phyloP scores from a whole-genome alignment of 2,888 invertebrate genomes.

The Petrolisthes manimaculis region DNA sequence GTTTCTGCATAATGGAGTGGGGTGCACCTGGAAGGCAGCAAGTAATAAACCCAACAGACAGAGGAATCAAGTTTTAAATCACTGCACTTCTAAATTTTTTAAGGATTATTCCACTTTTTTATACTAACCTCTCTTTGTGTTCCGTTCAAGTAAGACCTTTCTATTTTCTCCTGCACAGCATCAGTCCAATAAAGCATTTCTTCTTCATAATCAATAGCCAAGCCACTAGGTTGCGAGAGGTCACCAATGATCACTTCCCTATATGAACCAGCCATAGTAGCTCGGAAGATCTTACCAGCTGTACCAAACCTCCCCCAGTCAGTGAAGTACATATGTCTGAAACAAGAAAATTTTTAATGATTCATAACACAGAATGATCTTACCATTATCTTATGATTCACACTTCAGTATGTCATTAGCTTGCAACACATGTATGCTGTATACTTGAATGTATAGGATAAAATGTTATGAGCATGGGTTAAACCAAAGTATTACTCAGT shows the following conservation, averaged over 20 bases:
- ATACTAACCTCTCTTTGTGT: conserved; percentile 78
- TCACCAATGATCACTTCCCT: conserved; percentile 88
- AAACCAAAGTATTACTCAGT: no score
- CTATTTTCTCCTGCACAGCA: conserved; percentile 94
- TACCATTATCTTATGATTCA: no score
- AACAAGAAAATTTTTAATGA: neutral
- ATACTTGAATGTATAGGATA: no score
- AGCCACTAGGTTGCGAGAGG: conserved; percentile 92
- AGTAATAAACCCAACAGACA: no score
- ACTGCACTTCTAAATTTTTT: no score
- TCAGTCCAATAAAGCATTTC: conserved; percentile 90
- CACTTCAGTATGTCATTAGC: no score
- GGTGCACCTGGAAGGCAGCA: neutral
- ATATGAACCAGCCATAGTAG: conserved; percentile 96
- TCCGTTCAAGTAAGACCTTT: conserved; percentile 90
- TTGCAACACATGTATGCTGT: no score
- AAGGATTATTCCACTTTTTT: neutral
- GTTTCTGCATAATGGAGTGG: no score
- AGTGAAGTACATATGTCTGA: conserved; percentile 82
- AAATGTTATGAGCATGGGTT: no score
- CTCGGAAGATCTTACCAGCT: conserved; percentile 91
- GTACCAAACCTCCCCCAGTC: conserved; percentile 96
- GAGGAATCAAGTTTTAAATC: no score
- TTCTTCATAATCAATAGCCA: conserved; percentile 96
- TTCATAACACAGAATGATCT: no score